Conservation (phyloP, 1,140 invertebrate species). For the Eupristina koningsbergeri region DNA sequence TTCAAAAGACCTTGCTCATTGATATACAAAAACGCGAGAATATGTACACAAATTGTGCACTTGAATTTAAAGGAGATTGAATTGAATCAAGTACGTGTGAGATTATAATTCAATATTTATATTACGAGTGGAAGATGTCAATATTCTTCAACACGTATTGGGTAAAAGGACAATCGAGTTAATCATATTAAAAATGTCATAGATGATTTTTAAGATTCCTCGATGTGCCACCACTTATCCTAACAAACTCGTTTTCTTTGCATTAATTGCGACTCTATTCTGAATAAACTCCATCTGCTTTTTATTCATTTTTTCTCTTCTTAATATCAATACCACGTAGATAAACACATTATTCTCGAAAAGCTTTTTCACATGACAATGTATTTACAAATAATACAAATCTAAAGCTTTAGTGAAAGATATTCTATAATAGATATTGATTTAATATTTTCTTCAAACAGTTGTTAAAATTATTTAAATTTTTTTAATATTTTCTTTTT, state of each 20-base stretch:
- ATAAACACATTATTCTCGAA: neutral
- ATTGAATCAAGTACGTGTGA: conserved; percentile 48
- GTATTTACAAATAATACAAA: no score
- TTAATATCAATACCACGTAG: no score
- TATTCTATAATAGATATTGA: no score
- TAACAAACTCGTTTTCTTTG: neutral
- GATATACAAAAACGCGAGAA: no score
- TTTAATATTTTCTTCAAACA: no score
- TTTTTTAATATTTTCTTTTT: no score
- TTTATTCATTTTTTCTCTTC: neutral
- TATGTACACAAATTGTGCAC: neutral
- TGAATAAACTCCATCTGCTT: neutral
- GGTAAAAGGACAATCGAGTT: conserved; percentile 61
- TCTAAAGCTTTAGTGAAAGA: no score
- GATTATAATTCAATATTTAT: conserved; percentile 66
- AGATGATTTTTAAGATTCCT: conserved; percentile 32
- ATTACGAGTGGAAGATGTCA: conserved; percentile 33
- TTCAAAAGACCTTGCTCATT: no score
- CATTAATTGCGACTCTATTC: neutral
- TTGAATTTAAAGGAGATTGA: neutral
- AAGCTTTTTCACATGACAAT: no score
- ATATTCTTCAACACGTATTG: neutral
- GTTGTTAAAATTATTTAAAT: no score
- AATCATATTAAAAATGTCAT: conserved; percentile 57
- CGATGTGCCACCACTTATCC: neutral